A percentile compares a stretch with the other conserved stretches of the same genome.
phyloP scores from a whole-genome alignment of 1,140 invertebrate genomes.

The Mya arenaria region DNA sequence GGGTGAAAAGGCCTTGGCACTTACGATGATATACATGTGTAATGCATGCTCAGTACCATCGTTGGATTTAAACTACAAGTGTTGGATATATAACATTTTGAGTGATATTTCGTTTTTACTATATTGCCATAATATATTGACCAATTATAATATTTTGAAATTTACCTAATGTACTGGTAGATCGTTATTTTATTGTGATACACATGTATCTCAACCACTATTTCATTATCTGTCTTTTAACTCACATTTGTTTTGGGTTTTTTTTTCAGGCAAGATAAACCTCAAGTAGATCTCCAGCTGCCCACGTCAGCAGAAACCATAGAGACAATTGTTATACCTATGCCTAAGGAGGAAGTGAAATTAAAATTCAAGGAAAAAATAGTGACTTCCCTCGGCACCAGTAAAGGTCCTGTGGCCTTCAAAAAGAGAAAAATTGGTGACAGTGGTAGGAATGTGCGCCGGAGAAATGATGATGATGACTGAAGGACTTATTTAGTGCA shows the following conservation, averaged over 20 bases:
- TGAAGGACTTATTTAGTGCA: background rate
- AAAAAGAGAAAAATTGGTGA: conserved; percentile 76
- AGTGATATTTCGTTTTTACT: background rate
- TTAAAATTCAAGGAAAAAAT: conserved; percentile 76
- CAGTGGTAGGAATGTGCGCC: conserved; percentile 67
- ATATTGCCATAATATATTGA: no score
- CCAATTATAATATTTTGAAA: no score
- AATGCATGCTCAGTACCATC: background rate
- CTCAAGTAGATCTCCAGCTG: conserved; percentile 49
- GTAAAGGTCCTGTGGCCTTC: conserved; percentile 66
- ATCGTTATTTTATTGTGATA: no score
- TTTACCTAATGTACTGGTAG: no score
- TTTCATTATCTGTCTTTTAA: no score
- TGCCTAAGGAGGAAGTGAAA: conserved; percentile 49
- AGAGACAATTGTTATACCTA: conserved; percentile 22
- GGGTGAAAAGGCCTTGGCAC: background rate
- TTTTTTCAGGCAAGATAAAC: conserved; percentile 16
- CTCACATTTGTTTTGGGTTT: no score
- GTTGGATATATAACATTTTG: background rate
- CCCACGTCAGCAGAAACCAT: conserved; percentile 14
- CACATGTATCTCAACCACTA: no score
- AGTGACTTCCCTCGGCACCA: conserved; percentile 68
- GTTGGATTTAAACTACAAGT: background rate
- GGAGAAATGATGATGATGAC: conserved; percentile 63
- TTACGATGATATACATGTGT: background rate